Conservation (phyloP, 1,140 invertebrate genomes). For the Radopholus similis region DNA sequence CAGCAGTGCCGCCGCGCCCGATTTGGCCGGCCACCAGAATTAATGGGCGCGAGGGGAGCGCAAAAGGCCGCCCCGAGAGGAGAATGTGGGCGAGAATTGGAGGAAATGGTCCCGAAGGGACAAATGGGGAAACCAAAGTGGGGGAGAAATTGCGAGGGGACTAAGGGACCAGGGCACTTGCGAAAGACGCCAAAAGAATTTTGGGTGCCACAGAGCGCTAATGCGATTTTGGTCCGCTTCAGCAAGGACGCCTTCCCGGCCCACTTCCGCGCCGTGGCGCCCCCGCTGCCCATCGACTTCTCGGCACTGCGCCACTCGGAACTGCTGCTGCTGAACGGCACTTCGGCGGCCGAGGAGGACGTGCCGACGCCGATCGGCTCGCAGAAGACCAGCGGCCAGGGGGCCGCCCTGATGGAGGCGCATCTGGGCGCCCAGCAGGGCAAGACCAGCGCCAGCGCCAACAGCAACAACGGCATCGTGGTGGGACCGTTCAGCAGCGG, state of each 20-base stretch:
- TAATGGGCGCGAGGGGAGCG: too few relatives aligned
- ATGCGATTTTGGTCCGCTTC: background rate
- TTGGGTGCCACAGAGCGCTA: background rate
- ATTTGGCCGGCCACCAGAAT: too few relatives aligned
- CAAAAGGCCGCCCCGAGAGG: too few relatives aligned
- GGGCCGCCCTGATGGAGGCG: constrained; percentile 15
- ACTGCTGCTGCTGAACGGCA: constrained; percentile 8
- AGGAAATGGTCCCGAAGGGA: background rate
- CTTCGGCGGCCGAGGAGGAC: background rate
- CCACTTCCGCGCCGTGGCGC: background rate
- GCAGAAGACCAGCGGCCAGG: constrained; percentile 14
- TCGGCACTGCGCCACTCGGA: constrained; percentile 29
- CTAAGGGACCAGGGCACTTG: constrained; percentile 6
- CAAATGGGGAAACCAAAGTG: background rate
- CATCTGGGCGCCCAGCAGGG: background rate
- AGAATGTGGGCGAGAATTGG: background rate
- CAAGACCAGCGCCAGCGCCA: background rate
- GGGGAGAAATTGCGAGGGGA: background rate
- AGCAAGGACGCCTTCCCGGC: constrained; percentile 15
- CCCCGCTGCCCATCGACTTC: constrained; percentile 27
- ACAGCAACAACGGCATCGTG: background rate
- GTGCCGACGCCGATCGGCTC: constrained; percentile 16
- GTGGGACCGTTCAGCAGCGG: background rate
- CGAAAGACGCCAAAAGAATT: background rate
- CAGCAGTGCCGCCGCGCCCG: too few relatives aligned